These are phyloP conservation scores for Recurvirostra avosetta DNA, from an alignment of 2,113 vertebrate species.

Conservation along the genomic window DNA sequence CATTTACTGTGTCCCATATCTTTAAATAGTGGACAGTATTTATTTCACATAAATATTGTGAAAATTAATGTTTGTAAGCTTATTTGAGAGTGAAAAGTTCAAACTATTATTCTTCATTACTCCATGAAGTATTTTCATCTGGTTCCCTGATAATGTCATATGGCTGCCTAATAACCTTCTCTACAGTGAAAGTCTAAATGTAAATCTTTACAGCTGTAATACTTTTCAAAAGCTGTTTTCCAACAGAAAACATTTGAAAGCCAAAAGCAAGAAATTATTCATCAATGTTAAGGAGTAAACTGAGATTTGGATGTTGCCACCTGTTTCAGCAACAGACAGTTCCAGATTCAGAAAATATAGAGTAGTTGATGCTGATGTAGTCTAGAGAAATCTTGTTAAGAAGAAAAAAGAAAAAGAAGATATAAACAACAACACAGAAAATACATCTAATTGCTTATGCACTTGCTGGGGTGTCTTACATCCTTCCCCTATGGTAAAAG, in stretches of 20 bases:
- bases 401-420: background rate
- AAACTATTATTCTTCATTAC: background rate
- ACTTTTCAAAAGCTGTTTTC: background rate
- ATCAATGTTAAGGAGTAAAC: background rate
- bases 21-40: background rate
- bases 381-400: background rate
- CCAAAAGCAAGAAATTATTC: background rate
- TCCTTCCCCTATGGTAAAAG: background rate
- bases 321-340: background rate
- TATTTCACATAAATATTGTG: background rate
- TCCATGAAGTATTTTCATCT: background rate
- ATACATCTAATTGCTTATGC: background rate
- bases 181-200: background rate
- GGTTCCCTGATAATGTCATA: background rate
- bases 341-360: background rate
- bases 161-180: background rate
- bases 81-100: background rate
- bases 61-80: background rate
- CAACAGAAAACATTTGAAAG: background rate
- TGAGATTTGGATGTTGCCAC: background rate
- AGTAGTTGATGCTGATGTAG: background rate
- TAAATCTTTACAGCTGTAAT: background rate
- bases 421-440: background rate
- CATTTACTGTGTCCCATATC: background rate
- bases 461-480: background rate